Evolutionary conservation across 2,113 vertebrate species (phyloP).

Genomic region (Rhagologus leucostigma): DNA sequence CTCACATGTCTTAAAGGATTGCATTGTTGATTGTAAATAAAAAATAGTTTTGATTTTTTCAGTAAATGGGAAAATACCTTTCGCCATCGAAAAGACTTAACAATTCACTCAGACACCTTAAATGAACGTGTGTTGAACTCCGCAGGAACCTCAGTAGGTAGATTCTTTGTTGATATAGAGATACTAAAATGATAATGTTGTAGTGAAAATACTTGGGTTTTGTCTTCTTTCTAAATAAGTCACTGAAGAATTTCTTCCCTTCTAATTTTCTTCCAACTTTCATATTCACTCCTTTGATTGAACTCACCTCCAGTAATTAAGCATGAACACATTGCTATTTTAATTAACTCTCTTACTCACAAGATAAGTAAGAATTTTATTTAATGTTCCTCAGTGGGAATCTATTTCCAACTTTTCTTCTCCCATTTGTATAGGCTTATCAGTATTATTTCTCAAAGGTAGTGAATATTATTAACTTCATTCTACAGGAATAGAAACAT

Average conservation of each 20-base stretch:
- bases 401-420: neutral
- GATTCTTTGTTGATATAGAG: neutral
- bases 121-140: neutral
- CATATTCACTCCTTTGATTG: neutral
- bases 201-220: neutral
- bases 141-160: neutral
- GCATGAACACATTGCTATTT: conserved; percentile 5
- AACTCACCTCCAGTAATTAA: conserved; percentile 22
- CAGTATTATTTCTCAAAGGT: neutral
- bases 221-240: neutral
- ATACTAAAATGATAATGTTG: neutral
- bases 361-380: conserved; percentile 5
- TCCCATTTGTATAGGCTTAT: neutral
- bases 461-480: neutral
- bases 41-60: neutral
- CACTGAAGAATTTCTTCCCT: neutral
- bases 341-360: conserved; percentile 20
- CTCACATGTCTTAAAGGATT: neutral
- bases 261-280: neutral
- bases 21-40: neutral
- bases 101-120: neutral
- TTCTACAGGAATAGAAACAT: neutral
- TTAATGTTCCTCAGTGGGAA: neutral
- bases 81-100: neutral
- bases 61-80: neutral